phyloP scores from a whole-genome alignment of 1,140 invertebrate genomes.

The Sycophaga agraensis region DNA sequence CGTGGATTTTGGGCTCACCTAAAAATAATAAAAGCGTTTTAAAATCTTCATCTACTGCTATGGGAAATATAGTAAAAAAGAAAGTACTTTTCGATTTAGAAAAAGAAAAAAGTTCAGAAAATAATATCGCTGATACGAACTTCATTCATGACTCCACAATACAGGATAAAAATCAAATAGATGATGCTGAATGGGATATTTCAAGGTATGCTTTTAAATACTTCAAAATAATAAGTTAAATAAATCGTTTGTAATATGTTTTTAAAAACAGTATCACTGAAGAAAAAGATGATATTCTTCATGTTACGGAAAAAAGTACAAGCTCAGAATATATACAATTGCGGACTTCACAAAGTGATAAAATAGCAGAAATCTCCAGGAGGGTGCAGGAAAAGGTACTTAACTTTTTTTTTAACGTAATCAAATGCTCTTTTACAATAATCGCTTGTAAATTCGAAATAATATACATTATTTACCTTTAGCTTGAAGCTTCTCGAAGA shows the following conservation, averaged over 20 bases:
- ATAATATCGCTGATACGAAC: conserved; percentile 37
- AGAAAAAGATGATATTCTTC: conserved; percentile 23
- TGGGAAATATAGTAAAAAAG: conserved; percentile 60
- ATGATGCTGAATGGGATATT: conserved; percentile 57
- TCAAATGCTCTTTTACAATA: conserved; percentile 3
- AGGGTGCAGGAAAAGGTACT: conserved; percentile 44
- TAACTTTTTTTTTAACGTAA: background rate
- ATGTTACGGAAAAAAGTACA: conserved; percentile 7
- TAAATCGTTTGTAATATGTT: conserved; percentile 9
- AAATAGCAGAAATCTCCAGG: conserved; percentile 45
- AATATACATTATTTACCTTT: conserved; percentile 26
- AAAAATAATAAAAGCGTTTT: conserved; percentile 59
- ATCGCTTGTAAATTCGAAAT: background rate
- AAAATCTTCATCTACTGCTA: conserved; percentile 57
- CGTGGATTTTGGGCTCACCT: conserved; percentile 34
- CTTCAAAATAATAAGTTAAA: conserved; percentile 12
- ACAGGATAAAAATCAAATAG: conserved; percentile 43
- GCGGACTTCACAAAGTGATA: conserved; percentile 44
- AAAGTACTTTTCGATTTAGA: conserved; percentile 65
- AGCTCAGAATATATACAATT: conserved; percentile 37
- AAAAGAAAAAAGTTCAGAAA: conserved; percentile 55
- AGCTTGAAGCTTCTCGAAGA: conserved; percentile 40
- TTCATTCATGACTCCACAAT: conserved; percentile 44
- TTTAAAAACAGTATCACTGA: conserved; percentile 34
- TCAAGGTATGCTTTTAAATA: conserved; percentile 51